phyloP scores from a whole-genome alignment of 2,797 vertebrate species.

The Amblyopsis hoosieri region DNA sequence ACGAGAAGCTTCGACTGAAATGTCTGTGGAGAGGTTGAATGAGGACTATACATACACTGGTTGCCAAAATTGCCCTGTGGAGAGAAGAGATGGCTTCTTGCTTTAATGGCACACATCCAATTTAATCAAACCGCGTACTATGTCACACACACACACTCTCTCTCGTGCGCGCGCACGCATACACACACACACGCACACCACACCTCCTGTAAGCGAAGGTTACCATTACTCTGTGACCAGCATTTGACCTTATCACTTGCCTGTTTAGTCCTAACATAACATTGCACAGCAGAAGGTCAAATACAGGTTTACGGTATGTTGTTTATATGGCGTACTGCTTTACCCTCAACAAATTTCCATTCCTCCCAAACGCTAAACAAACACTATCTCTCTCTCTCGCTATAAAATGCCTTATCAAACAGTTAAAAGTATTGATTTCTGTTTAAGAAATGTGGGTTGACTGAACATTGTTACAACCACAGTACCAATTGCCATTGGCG shows the following conservation, averaged over 20 bases:
- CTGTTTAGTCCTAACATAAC: slow-evolving; percentile 45
- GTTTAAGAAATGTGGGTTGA: neutral
- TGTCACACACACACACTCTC: too few species aligned
- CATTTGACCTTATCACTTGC: slow-evolving; percentile 29
- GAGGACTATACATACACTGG: too few species aligned
- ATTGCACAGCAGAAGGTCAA: slow-evolving; percentile 46
- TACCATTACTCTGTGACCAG: slow-evolving; percentile 14
- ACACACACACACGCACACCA: too few species aligned
- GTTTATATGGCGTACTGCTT: slow-evolving; percentile 34
- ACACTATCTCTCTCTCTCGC: slow-evolving; percentile 1
- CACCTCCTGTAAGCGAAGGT: too few species aligned
- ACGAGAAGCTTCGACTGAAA: too few species aligned
- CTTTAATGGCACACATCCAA: too few species aligned
- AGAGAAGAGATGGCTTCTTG: too few species aligned
- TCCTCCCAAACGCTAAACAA: neutral
- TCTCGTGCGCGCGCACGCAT: too few species aligned
- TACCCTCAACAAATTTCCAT: slow-evolving; percentile 36
- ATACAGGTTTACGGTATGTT: slow-evolving; percentile 50
- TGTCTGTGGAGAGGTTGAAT: too few species aligned
- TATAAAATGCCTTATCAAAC: slow-evolving; percentile 1
- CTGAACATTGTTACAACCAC: slow-evolving; percentile 2
- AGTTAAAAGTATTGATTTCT: slow-evolving; percentile 6
- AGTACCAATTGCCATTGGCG: neutral
- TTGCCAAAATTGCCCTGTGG: too few species aligned
- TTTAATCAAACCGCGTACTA: too few species aligned